These are phyloP conservation scores for Ceratosolen fusciceps DNA, from an alignment of 1,140 invertebrate species.

Conservation along the genomic window DNA sequence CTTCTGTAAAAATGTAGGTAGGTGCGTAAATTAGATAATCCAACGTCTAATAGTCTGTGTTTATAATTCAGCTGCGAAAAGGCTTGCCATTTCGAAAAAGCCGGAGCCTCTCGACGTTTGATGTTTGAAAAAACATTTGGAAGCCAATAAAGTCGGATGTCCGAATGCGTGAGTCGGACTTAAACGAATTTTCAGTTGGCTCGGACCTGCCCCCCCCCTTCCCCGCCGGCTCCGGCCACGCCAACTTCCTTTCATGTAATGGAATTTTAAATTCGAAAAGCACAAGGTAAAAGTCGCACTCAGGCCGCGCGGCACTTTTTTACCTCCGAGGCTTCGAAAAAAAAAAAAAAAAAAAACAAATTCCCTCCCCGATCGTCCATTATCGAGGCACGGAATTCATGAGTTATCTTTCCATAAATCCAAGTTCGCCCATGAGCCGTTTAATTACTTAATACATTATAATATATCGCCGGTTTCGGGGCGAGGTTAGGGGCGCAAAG, in stretches of 20 bases:
- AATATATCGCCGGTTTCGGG: too few relatives aligned
- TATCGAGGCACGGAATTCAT: not conserved
- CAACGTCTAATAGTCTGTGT: not conserved
- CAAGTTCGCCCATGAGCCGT: not conserved
- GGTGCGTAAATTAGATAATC: not conserved
- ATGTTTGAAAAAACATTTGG: not conserved
- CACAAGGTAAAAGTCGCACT: not conserved
- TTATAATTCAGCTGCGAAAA: not conserved
- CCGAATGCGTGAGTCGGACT: not conserved
- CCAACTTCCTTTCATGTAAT: not conserved
- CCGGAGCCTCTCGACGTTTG: not conserved
- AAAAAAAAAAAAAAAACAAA: too few relatives aligned
- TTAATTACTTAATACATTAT: not conserved
- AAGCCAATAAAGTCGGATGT: not conserved
- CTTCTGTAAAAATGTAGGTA: too few relatives aligned
- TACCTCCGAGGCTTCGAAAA: not conserved
- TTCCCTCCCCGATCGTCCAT: not conserved
- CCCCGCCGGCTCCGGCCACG: not conserved
- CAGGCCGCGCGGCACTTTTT: not conserved
- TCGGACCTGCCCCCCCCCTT: too few relatives aligned
- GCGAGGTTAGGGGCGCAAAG: too few relatives aligned
- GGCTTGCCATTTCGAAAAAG: not conserved
- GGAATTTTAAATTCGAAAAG: not conserved
- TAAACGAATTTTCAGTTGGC: not conserved
- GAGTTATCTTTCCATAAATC: constrained; percentile 19